Conservation (phyloP, 2,888 invertebrate genomes). For the Acleris laterana region DNA sequence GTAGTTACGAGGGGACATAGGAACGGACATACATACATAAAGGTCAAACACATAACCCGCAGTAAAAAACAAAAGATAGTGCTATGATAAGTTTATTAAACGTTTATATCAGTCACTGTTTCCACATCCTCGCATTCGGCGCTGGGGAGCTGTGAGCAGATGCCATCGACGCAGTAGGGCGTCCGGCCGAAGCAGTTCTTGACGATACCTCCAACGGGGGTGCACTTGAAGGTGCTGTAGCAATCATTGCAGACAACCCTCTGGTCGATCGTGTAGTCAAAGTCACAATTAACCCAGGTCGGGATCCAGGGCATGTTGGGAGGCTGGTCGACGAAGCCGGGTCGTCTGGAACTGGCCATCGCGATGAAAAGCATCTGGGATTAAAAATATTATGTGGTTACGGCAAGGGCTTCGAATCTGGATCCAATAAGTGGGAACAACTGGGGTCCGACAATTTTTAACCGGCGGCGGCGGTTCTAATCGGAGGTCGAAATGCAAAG, state of each 20-base stretch:
- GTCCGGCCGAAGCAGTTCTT: background rate
- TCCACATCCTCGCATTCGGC: background rate
- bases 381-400: background rate
- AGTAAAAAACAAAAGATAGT: no score
- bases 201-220: background rate
- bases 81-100: background rate
- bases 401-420: no score
- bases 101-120: background rate
- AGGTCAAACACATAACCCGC: no score
- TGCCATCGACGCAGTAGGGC: background rate
- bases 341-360: background rate
- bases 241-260: background rate
- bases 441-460: no score
- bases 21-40: no score
- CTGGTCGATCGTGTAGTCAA: background rate
- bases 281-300: slow-evolving; percentile 34
- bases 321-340: background rate
- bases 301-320: slow-evolving; percentile 39
- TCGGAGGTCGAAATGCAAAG: no score
- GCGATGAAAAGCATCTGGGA: slow-evolving; percentile 1
- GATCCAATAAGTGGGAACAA: no score
- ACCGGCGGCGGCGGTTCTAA: no score
- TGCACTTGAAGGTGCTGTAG: background rate
- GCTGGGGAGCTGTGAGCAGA: background rate
- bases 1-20: no score